Conservation (phyloP, 2,797 vertebrate genomes). For the Gambelia wislizenii region DNA sequence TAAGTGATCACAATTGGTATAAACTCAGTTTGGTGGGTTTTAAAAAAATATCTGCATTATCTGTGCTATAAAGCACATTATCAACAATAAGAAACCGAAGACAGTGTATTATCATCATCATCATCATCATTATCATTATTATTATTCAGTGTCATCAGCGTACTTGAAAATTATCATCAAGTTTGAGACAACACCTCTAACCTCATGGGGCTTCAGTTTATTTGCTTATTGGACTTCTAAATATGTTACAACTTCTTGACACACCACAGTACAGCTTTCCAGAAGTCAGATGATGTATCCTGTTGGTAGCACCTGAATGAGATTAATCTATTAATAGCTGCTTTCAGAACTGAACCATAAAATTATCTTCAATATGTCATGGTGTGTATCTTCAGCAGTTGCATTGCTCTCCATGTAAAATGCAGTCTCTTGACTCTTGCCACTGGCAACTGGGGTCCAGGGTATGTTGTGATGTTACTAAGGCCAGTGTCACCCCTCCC, state of each 20-base stretch:
- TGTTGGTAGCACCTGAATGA: neutral
- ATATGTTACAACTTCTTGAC: neutral
- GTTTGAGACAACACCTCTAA: neutral
- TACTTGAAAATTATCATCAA: neutral
- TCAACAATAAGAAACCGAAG: neutral
- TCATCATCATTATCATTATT: too few species aligned
- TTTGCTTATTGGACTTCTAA: neutral
- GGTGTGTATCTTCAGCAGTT: neutral
- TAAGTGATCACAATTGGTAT: neutral
- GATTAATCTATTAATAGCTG: neutral
- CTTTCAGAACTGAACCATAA: neutral
- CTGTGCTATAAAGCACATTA: neutral
- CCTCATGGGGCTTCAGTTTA: neutral
- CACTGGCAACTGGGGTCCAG: too few species aligned
- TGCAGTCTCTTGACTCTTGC: too few species aligned
- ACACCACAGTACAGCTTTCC: neutral
- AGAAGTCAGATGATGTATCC: neutral
- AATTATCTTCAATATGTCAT: neutral
- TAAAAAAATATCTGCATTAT: too few species aligned
- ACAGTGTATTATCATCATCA: neutral
- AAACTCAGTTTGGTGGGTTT: neutral
- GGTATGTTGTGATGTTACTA: too few species aligned
- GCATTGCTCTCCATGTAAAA: neutral
- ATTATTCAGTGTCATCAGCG: neutral
- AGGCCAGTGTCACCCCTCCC: too few species aligned